These are phyloP conservation scores for Vulpes ferrilata DNA, from an alignment of 2,113 vertebrate species.

Conservation along the genomic window DNA sequence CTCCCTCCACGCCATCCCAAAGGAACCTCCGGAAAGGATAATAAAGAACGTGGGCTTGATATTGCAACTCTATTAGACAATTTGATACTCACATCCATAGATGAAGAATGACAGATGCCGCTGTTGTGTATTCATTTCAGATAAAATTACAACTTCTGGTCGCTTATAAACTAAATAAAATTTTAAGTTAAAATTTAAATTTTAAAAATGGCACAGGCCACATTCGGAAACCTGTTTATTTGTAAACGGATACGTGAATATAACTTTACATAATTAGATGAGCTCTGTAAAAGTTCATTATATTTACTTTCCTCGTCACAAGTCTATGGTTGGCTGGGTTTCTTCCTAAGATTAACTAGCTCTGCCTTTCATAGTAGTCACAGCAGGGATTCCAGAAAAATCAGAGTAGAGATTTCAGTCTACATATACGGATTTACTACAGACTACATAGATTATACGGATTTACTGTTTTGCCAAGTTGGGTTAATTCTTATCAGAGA, in stretches of 20 bases:
- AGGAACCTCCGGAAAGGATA: neutral
- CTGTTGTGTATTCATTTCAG: neutral
- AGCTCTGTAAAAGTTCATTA: neutral
- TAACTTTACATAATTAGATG: conserved; percentile 4
- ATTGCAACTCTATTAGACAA: neutral
- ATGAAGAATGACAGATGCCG: neutral
- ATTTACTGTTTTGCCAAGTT: neutral
- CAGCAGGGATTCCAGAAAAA: neutral
- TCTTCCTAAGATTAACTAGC: neutral
- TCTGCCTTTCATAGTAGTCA: neutral
- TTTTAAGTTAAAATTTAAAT: neutral
- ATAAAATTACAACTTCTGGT: conserved; percentile 26
- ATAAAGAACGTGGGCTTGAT: neutral
- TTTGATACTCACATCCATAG: neutral
- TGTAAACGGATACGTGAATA: neutral
- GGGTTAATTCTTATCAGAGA: neutral
- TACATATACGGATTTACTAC: neutral
- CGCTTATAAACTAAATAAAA: conserved; percentile 21
- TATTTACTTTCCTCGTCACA: neutral
- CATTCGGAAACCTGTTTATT: neutral
- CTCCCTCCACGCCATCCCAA: neutral
- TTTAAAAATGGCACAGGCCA: neutral
- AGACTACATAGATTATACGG: neutral
- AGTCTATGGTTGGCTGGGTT: neutral
- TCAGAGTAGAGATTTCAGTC: neutral